phyloP scores from a whole-genome alignment of 64 coral and sea anemone genomes.

The Astreopora myriophthalma region DNA sequence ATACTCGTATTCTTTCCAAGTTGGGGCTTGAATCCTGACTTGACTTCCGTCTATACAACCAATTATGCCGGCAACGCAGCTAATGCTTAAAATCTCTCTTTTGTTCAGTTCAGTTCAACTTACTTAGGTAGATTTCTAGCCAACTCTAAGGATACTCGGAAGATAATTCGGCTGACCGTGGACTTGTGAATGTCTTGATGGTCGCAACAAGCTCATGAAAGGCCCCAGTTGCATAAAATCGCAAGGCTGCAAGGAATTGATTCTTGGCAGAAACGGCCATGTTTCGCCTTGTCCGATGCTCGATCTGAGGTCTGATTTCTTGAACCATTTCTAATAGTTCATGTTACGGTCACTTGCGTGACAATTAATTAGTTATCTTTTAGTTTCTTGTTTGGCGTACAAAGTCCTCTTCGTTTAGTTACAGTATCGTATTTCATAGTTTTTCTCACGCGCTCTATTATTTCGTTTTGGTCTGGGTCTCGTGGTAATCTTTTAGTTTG shows the following conservation, averaged over 20 bases:
- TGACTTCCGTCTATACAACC: background rate
- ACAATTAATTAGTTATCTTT: too few relatives aligned
- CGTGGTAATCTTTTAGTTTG: too few relatives aligned
- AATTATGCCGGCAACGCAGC: too few relatives aligned
- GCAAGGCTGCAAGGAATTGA: background rate
- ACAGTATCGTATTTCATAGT: too few relatives aligned
- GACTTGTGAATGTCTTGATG: background rate
- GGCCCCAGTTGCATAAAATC: background rate
- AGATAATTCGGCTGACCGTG: slow-evolving; percentile 3
- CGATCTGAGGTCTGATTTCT: background rate
- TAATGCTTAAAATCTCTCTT: too few relatives aligned
- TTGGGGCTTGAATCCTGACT: background rate
- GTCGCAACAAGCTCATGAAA: background rate
- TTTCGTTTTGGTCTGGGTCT: too few relatives aligned
- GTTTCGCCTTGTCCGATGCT: background rate
- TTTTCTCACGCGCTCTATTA: too few relatives aligned
- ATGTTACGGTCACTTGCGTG: too few relatives aligned
- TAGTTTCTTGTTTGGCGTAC: too few relatives aligned
- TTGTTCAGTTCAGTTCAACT: too few relatives aligned
- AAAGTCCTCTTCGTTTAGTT: too few relatives aligned
- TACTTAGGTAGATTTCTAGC: background rate
- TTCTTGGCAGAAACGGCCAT: background rate
- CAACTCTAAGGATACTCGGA: background rate
- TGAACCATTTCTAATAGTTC: slow-evolving; percentile 2
- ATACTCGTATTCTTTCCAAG: background rate